Evolutionary conservation across 2,888 invertebrate genomes (phyloP).

Genomic region (Nomada ferruginata): DNA sequence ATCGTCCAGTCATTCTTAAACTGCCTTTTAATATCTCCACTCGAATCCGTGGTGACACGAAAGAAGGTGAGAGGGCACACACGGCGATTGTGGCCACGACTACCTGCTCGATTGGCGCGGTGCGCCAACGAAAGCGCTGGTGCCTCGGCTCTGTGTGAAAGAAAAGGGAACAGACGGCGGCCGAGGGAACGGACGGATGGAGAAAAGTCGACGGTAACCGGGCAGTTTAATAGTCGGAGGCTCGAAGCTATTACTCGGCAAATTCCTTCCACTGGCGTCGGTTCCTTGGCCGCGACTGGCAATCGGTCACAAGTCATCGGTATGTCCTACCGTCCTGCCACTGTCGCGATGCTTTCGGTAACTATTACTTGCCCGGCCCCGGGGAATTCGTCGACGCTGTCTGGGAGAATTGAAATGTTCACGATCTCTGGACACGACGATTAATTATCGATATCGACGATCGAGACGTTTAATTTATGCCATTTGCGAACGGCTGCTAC

Average conservation of each 20-base stretch:
- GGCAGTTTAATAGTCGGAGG: slow-evolving; percentile 74
- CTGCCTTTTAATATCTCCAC: slow-evolving; percentile 81
- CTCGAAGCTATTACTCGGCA: slow-evolving; percentile 82
- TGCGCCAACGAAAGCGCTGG: slow-evolving; percentile 49
- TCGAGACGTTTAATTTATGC: too few species aligned
- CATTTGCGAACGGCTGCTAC: too few species aligned
- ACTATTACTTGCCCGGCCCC: background rate
- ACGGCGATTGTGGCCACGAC: slow-evolving; percentile 71
- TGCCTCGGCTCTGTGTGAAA: slow-evolving; percentile 5
- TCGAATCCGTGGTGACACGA: slow-evolving; percentile 73
- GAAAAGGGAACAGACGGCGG: slow-evolving; percentile 24
- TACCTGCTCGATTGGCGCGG: slow-evolving; percentile 77
- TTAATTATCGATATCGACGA: too few species aligned
- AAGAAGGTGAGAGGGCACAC: slow-evolving; percentile 76
- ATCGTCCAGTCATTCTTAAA: slow-evolving; percentile 81
- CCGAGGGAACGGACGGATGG: slow-evolving; percentile 25
- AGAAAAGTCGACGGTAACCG: slow-evolving; percentile 66
- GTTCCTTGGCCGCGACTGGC: slow-evolving; percentile 38
- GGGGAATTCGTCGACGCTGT: background rate
- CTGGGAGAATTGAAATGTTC: too few species aligned
- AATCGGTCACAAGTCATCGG: slow-evolving; percentile 71
- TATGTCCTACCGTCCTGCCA: slow-evolving; percentile 74
- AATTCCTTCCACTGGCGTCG: slow-evolving; percentile 78
- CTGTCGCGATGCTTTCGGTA: slow-evolving; percentile 25
- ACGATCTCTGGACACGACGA: too few species aligned